These are phyloP conservation scores for Quadroppia sp. DNA, from an alignment of 2,888 invertebrate species.

Conservation along the genomic window DNA sequence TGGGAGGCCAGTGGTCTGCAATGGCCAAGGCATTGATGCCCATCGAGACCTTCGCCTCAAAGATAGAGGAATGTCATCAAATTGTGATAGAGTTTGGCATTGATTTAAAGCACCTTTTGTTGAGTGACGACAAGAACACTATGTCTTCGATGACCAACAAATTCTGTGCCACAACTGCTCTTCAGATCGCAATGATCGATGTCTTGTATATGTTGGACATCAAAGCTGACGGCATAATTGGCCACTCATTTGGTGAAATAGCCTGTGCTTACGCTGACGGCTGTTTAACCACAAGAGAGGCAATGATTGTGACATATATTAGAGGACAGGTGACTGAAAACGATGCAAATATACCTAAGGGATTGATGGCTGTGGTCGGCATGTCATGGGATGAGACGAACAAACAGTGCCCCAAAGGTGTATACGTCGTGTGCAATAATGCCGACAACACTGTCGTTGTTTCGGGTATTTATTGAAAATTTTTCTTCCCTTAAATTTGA, in stretches of 20 bases:
- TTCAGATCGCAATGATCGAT: conserved; percentile 53
- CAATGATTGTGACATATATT: conserved; percentile 47
- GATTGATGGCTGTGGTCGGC: conserved; percentile 53
- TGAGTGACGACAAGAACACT: conserved; percentile 61
- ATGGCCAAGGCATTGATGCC: conserved; percentile 87
- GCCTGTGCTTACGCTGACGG: conserved; percentile 59
- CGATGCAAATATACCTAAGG: conserved; percentile 36
- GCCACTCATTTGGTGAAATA: conserved; percentile 58
- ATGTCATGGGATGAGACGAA: conserved; percentile 52
- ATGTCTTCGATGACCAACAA: conserved; percentile 53
- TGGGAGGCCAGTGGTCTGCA: conserved; percentile 97
- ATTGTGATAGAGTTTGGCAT: conserved; percentile 72
- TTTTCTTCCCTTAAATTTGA: no score
- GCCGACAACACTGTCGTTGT: conserved; percentile 57
- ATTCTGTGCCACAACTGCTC: conserved; percentile 57
- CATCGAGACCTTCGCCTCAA: conserved; percentile 72
- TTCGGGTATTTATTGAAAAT: no score
- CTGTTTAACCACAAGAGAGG: conserved; percentile 57
- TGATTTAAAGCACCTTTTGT: conserved; percentile 76
- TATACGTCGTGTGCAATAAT: conserved; percentile 57
- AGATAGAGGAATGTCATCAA: conserved; percentile 70
- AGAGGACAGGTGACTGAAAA: conserved; percentile 31
- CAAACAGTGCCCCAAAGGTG: conserved; percentile 56
- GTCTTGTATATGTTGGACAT: conserved; percentile 51
- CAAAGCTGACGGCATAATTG: conserved; percentile 57